These are phyloP conservation scores for Thunnus maccoyii DNA, from an alignment of 2,113 vertebrate species.

Conservation along the genomic window DNA sequence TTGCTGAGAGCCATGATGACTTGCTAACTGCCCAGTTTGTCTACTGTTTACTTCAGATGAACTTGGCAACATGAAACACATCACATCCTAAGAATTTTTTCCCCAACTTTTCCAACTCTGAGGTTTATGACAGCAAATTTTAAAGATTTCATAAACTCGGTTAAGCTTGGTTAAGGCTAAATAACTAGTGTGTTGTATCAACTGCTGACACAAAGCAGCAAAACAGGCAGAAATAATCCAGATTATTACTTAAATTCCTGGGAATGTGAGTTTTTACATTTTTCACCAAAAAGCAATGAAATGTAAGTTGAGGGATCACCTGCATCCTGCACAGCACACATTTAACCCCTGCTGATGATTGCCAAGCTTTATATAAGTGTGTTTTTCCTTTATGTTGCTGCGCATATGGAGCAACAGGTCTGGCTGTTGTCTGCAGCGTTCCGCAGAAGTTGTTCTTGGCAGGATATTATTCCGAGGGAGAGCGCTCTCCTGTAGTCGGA, in stretches of 20 bases:
- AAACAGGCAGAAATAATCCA: background rate
- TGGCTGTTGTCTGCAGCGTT: constrained; percentile 69
- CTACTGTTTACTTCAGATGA: background rate
- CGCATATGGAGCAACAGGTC: constrained; percentile 36
- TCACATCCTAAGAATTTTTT: background rate
- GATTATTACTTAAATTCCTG: background rate
- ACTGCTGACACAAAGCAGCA: background rate
- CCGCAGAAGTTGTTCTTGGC: constrained; percentile 77
- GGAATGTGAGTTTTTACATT: constrained; percentile 11
- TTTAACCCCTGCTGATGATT: constrained; percentile 11
- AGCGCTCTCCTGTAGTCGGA: constrained; percentile 71
- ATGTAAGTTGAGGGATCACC: background rate
- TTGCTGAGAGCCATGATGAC: constrained; percentile 40
- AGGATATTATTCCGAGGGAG: constrained; percentile 80
- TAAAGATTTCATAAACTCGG: background rate
- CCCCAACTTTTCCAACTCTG: background rate
- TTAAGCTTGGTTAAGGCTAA: background rate
- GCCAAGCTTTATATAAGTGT: constrained; percentile 22
- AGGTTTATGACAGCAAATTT: background rate
- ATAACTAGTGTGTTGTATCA: background rate
- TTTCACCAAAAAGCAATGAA: background rate
- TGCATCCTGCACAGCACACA: too few species aligned
- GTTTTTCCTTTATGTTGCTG: constrained; percentile 40
- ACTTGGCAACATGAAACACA: background rate
- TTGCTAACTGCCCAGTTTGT: constrained; percentile 24